A percentile compares a stretch with the other conserved stretches of the same genome.
phyloP scores from a whole-genome alignment of 1,140 invertebrate genomes.

The Drosophila rhopaloa region DNA sequence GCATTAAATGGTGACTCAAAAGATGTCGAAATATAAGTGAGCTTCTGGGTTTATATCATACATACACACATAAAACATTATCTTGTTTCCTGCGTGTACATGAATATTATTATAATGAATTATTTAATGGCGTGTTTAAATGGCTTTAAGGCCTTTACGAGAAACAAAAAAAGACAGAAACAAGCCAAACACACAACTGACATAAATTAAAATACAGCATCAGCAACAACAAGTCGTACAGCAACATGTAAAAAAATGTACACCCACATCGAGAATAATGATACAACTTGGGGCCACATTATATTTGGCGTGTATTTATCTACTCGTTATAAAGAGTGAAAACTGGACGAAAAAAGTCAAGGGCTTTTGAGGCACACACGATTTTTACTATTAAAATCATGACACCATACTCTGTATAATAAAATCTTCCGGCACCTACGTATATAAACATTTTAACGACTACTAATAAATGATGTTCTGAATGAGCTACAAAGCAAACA shows the following conservation, averaged over 20 bases:
- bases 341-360: not conserved
- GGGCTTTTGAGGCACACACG: no score
- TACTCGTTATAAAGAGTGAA: conserved; percentile 17
- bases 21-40: conserved; percentile 24
- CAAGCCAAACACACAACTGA: conserved; percentile 67
- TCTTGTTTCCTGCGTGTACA: conserved; percentile 56
- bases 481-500: no score
- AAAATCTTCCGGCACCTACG: no score
- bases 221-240: conserved; percentile 24
- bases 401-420: no score
- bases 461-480: no score
- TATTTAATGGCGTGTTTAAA: conserved; percentile 83
- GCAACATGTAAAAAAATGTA: conserved; percentile 40
- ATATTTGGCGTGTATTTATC: conserved; percentile 71
- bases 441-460: no score
- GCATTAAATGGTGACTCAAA: conserved; percentile 65
- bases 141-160: conserved; percentile 72
- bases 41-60: conserved; percentile 4
- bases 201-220: conserved; percentile 69
- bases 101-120: conserved; percentile 69
- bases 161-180: conserved; percentile 43
- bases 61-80: conserved; percentile 15
- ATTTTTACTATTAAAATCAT: no score
- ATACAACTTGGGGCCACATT: conserved; percentile 71
- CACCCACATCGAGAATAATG: conserved; percentile 61